phyloP scores from a whole-genome alignment of 2,797 vertebrate species.

The Rhinogobio ventralis region DNA sequence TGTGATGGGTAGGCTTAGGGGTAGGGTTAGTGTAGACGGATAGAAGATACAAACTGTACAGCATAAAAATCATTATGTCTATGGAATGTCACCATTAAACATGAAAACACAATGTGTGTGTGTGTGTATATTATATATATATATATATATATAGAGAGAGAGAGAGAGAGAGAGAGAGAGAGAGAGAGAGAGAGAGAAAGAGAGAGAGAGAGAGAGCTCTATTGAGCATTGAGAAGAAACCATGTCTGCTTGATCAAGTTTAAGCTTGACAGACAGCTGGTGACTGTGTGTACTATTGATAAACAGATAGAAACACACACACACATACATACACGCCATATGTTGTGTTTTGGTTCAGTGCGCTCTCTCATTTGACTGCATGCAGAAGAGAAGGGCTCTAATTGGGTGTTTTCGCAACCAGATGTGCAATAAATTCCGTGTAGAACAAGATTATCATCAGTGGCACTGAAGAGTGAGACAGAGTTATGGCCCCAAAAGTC shows the following conservation, averaged over 20 bases:
- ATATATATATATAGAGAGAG: neutral
- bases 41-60: no score
- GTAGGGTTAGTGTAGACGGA: no score
- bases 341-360: conserved; percentile 61
- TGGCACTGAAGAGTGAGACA: conserved; percentile 51
- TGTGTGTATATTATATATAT: neutral
- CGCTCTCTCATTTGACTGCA: conserved; percentile 59
- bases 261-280: conserved; percentile 54
- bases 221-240: conserved; percentile 24
- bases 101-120: no score
- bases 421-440: conserved; percentile 65
- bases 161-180: no score
- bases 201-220: neutral
- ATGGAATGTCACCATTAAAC: no score
- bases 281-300: conserved; percentile 51
- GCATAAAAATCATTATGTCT: no score
- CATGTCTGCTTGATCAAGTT: conserved; percentile 50
- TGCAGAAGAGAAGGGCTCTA: conserved; percentile 59
- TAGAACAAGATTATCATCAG: conserved; percentile 61
- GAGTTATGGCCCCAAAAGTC: conserved; percentile 44
- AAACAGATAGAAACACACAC: conserved; percentile 40
- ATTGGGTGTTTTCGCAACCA: conserved; percentile 64
- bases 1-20: no score
- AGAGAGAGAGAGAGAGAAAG: no score
- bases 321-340: conserved; percentile 54